phyloP scores from a whole-genome alignment of 2,113 vertebrate genomes.

The Sialia sialis region DNA sequence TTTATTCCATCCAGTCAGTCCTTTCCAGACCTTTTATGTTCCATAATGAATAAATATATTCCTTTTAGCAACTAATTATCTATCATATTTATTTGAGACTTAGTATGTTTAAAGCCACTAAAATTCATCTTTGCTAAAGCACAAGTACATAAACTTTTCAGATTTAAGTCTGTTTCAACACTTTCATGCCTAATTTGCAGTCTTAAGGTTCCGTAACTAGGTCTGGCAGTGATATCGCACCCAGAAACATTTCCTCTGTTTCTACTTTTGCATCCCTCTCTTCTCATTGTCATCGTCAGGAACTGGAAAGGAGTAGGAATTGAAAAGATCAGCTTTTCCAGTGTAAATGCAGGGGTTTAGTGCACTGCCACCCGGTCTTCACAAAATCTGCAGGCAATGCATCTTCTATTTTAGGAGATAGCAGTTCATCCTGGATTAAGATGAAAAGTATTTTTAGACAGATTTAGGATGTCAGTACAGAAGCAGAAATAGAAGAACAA shows the following conservation, averaged over 20 bases:
- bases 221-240: rapidly evolving
- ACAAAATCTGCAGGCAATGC: background rate
- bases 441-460: background rate
- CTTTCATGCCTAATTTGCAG: background rate
- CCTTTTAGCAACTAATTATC: background rate
- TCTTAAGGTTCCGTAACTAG: background rate
- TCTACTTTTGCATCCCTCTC: background rate
- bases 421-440: background rate
- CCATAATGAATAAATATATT: background rate
- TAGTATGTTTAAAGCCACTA: background rate
- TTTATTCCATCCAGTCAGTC: background rate
- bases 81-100: background rate
- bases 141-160: background rate
- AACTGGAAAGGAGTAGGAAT: too few relatives aligned
- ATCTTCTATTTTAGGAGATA: background rate
- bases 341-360: background rate
- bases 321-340: background rate
- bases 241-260: background rate
- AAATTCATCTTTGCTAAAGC: background rate
- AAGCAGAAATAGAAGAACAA: background rate
- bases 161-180: background rate
- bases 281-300: background rate
- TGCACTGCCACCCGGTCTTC: background rate
- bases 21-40: background rate
- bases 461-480: background rate